Base-by-base conservation (phyloP, 2,113 vertebrate genomes). In the Sylvia atricapilla region DNA sequence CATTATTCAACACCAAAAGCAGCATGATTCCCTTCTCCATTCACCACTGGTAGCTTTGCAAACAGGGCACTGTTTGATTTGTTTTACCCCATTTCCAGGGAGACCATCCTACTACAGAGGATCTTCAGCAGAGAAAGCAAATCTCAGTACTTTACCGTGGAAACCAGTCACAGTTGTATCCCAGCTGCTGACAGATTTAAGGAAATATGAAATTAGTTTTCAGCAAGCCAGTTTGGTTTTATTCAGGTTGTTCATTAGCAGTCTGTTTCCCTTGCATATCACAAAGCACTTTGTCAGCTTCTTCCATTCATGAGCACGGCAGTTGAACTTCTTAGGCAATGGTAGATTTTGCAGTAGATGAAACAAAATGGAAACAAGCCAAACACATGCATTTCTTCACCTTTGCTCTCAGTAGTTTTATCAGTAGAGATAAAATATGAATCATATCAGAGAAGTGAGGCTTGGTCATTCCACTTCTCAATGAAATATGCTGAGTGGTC, bases 131-230 rank as follows among this genome's bases (percentile, higher is more conserved):
- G 55, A 81, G 82, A 90, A 83, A 84, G 76, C 28, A 62, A 70
- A 76, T 69, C 31, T 90, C 53, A 35, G 50, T 52, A 37, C 25
- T 87, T 94, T 74, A 46, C 63, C 50, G 18, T 31, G 68, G 55
- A 58, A 31, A 85, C 15, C 33, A 62, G n/a, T 62, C 39, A 33
- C n/a, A 76, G 55, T 66, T 73, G 58, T 76, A 69, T 93, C 35
- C 67, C 67, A 93, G 47, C 55, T 94, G 84, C 49, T 95, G 70
- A 87, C 58, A 87, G 62, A 16, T 83, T 87, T 85, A 89, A 87
- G 91, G 80, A 93, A 94, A 89, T 39, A 90, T 27, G 59, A 94
- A 91, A 80, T 69, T 28, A 85, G 59, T 67, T 63, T 69, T 94
- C 80, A 95, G 60, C 64, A 84, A 70, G n/a, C 18, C 35, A 37